These are phyloP conservation scores for Amphiura filiformis DNA, from an alignment of 35 echinoderm and acorn worm species.

Conservation along the genomic window DNA sequence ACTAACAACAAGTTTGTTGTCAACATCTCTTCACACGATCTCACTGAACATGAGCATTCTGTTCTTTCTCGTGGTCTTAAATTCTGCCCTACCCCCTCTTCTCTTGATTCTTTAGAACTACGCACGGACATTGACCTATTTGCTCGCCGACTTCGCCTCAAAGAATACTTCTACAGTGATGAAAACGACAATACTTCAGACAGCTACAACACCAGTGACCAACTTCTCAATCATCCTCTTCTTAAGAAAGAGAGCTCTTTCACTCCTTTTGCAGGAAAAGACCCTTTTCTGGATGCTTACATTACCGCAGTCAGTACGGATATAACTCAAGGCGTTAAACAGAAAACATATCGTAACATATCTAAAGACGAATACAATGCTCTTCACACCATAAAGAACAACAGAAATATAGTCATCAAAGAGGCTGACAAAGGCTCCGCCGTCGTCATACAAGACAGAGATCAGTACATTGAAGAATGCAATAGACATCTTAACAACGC, in stretches of 20 bases:
- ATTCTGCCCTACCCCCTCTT: neutral
- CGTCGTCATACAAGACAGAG: neutral
- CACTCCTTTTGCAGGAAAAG: neutral
- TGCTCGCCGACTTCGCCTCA: neutral
- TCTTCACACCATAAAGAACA: neutral
- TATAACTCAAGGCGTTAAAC: neutral
- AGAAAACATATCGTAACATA: no score
- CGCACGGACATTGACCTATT: neutral
- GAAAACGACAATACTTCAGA: neutral
- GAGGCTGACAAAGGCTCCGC: neutral
- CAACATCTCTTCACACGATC: neutral
- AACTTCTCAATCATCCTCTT: neutral
- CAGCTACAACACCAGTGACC: neutral
- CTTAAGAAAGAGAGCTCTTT: neutral
- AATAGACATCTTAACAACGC: neutral
- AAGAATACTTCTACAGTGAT: neutral
- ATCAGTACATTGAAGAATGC: neutral
- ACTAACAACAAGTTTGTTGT: neutral
- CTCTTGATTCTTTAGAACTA: neutral
- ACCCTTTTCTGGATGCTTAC: neutral
- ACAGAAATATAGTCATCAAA: neutral
- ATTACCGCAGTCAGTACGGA: neutral
- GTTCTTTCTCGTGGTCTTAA: neutral
- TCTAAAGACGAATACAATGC: neutral
- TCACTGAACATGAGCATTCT: neutral